Base-by-base conservation (phyloP, 1,140 invertebrate species). In the Triops longicaudatus region DNA sequence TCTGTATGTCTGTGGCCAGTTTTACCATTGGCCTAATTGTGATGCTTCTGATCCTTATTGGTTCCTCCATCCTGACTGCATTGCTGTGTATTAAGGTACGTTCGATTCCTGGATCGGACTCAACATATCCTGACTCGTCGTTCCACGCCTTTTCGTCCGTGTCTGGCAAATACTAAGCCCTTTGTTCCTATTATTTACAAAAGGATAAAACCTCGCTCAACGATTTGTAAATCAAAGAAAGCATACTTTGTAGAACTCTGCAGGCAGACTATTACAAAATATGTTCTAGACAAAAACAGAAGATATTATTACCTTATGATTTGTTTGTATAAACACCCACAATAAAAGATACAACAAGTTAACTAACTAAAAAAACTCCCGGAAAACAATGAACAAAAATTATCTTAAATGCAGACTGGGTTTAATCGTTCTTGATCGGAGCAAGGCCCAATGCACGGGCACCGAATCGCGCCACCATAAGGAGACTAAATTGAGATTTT, bases 1-100 rank as follows among this genome's bases (percentile, higher is more conserved):
- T 87, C 31, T 87, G 86, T 78, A 81, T 87, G 81, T 82, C 85
- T 1, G 80, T 81, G n/a, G 79, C 82, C n/a, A 82, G 81, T 74
- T 86, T 87, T 79, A 79, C 86, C 1, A 80, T 83, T 7, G 80
- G 81, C 9, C 81, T 84, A 0, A 80, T 82, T 17, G 76, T 85
- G 26, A 79, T 86, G 77, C 80, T 86, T n/a, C 81, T 83, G 12
- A 79, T 87, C 31, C 80, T 87, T 31, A 80, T 83, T 7, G 78
- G 80, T 10, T 84, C 84, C 73, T 84, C 82, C 76, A 75, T 85
- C 14, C 80, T 84, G 37, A 85, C 85, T 78, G 82, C 84, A 31
- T 72, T 80, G 27, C 78, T 83, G 27, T 83, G 82, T 77, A 41
- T 82, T 11, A 78, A 78, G 17, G 78, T 81, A 12, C 78, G 80